Evolutionary conservation across 2,113 vertebrate species (phyloP).

Genomic region (Solea solea): DNA sequence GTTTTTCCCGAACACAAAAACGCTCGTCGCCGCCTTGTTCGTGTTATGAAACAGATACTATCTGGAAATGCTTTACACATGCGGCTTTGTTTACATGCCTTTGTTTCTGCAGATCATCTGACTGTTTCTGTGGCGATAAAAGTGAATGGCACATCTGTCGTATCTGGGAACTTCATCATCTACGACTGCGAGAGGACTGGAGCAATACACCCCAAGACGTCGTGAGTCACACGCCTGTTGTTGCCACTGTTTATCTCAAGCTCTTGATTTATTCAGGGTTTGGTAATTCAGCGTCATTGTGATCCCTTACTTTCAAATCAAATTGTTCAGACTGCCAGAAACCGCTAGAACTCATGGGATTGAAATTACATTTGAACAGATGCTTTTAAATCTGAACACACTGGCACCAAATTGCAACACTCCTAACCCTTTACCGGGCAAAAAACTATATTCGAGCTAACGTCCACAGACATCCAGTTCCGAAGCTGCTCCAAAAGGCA

Average conservation of each 20-base stretch:
- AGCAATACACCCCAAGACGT: constrained; percentile 83
- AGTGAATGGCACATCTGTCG: constrained; percentile 88
- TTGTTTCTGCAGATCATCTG: constrained; percentile 88
- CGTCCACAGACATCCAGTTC: too few relatives aligned
- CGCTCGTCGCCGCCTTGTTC: constrained; percentile 31
- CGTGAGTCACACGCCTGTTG: constrained; percentile 83
- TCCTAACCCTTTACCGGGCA: too few relatives aligned
- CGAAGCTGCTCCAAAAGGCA: too few relatives aligned
- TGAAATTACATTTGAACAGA: too few relatives aligned
- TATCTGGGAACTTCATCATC: constrained; percentile 90
- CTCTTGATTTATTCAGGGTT: constrained; percentile 20
- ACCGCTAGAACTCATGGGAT: too few relatives aligned
- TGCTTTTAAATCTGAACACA: too few relatives aligned
- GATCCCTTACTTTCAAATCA: not conserved
- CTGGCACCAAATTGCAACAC: too few relatives aligned
- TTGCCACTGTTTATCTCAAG: constrained; percentile 21
- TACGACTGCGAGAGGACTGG: constrained; percentile 91
- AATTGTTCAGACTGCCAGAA: too few relatives aligned
- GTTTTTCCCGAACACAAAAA: constrained; percentile 26
- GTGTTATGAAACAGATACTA: constrained; percentile 42
- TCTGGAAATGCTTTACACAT: constrained; percentile 30
- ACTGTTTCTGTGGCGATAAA: constrained; percentile 85
- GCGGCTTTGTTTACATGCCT: constrained; percentile 35
- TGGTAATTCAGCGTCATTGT: not conserved
- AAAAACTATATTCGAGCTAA: too few relatives aligned